These are phyloP conservation scores for Molossus molossus DNA, from an alignment of 2,797 vertebrate genomes.

Conservation along the genomic window DNA sequence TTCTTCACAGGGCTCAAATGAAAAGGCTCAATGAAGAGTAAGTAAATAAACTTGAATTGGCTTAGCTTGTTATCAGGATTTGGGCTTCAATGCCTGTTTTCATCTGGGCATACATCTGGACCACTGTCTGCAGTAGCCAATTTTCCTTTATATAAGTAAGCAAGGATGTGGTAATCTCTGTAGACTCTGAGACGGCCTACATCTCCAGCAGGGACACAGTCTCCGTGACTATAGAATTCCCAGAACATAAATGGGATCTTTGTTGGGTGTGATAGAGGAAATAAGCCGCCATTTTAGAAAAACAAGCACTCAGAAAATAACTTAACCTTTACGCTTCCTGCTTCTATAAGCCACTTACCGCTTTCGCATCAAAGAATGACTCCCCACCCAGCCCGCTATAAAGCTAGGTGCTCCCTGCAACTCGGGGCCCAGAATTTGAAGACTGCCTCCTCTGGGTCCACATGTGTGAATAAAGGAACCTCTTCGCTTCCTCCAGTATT, in stretches of 20 bases:
- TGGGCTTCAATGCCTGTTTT: slow-evolving; percentile 11
- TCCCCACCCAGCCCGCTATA: too few species aligned
- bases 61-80: neutral
- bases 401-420: too few species aligned
- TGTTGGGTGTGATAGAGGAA: neutral
- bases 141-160: slow-evolving; percentile 41
- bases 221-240: neutral
- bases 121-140: neutral
- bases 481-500: too few species aligned
- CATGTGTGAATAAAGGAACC: too few species aligned
- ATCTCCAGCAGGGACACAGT: neutral
- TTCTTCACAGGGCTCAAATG: neutral
- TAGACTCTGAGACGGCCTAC: neutral
- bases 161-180: neutral
- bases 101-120: neutral
- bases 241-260: neutral
- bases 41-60: slow-evolving; percentile 40
- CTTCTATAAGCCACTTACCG: too few species aligned
- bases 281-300: too few species aligned
- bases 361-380: too few species aligned
- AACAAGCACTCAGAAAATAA: too few species aligned
- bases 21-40: slow-evolving; percentile 13
- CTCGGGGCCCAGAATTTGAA: too few species aligned
- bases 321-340: too few species aligned
- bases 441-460: too few species aligned